Evolutionary conservation across 2,797 vertebrate genomes (phyloP), one percentile per base, ranked within the genome.

Genomic region (Malurus splendens): DNA sequence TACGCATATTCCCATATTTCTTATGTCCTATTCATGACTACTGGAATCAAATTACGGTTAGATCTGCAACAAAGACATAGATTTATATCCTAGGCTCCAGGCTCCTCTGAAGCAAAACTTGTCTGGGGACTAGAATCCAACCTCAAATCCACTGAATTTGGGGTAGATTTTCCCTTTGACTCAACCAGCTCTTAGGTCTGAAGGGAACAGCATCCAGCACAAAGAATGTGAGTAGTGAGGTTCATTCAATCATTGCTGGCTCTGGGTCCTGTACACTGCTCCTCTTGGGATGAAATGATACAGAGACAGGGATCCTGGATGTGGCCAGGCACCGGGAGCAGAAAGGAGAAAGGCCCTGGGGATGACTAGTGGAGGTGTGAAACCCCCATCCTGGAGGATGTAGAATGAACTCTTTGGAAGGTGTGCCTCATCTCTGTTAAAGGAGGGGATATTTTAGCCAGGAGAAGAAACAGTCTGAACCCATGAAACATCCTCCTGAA

Each of bases 31-130:
- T 66, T 89, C 73, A 60, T 66, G 55, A 59, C 44, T 80, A 62
- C 20, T 42, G 38, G 70, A 89, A 76, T 92, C 70, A 87, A 83
- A 89, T 93, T 89, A 73, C 73, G 27, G 50, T 50, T 81, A 62
- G 55, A 20, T 36, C 22, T 74, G 32, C 27, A 81, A 72, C 32
- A 87, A 72, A 89, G 59, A 25, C 44, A 61, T 17, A 74, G 51
- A 72, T 91, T 74, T 88, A 72, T 72, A 45, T 33, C 17, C 36
- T 56, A 73, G 77, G 28, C 27, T 86, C 10, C 38, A 60, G 55
- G 27, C 15, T 91, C 8, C 47, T 90, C 70, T 68, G 38, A 72
- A 82, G 18, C 14, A 86, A 78, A 73, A 39, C 8, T 78, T 27
- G 5, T 81, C 41, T 70, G 19, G 6, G 14, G 3, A 32, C 48